Conservation (phyloP, 2,888 invertebrate genomes). For the Philopedon plagiatum region DNA sequence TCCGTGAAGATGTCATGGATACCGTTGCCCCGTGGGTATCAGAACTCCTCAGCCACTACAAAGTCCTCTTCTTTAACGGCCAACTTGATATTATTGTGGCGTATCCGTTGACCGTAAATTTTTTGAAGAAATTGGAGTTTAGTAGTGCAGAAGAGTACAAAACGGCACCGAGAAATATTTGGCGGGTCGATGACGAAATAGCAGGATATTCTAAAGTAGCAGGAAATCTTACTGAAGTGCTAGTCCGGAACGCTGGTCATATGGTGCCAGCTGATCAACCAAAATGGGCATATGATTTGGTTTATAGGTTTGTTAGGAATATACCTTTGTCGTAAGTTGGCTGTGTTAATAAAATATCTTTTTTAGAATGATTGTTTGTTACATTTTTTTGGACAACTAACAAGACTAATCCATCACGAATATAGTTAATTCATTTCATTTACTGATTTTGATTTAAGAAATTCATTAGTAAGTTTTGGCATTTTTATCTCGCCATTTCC, state of each 20-base stretch:
- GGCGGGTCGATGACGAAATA: conserved; percentile 77
- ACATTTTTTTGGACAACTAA: too few relatives aligned
- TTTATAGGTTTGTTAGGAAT: conserved; percentile 64
- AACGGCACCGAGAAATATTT: conserved; percentile 75
- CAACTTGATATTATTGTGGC: conserved; percentile 92
- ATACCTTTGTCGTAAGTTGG: conserved; percentile 7
- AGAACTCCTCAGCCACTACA: conserved; percentile 76
- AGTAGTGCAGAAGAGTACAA: conserved; percentile 76
- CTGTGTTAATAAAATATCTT: too few relatives aligned
- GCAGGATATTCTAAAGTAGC: conserved; percentile 82
- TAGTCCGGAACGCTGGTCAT: conserved; percentile 85
- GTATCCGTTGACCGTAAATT: conserved; percentile 85
- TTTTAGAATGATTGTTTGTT: too few relatives aligned
- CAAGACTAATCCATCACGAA: too few relatives aligned
- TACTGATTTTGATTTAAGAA: too few relatives aligned
- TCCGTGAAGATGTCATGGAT: conserved; percentile 47
- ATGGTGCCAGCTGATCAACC: conserved; percentile 87
- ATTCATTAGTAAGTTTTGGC: too few relatives aligned
- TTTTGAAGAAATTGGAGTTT: conserved; percentile 79
- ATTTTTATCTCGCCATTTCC: too few relatives aligned
- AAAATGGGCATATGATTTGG: conserved; percentile 79
- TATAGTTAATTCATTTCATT: too few relatives aligned
- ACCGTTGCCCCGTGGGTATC: conserved; percentile 60
- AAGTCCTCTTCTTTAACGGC: conserved; percentile 86
- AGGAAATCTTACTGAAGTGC: conserved; percentile 78